Base-by-base conservation (phyloP, 2,888 invertebrate genomes). In the Dasysyrphus albostriatus region DNA sequence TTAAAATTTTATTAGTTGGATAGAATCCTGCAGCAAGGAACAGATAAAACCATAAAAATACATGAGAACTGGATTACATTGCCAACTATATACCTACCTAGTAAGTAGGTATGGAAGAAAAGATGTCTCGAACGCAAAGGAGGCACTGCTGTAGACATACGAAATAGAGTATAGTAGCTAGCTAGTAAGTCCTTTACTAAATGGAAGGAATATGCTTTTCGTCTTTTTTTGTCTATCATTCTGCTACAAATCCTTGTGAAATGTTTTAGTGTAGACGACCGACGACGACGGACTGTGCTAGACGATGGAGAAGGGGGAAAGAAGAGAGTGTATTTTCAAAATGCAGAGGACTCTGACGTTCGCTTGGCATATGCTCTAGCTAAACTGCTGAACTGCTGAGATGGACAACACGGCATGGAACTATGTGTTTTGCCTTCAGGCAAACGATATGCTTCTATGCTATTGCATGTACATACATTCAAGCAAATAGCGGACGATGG, bases 31-130 rank as follows among this genome's bases (percentile, higher is more conserved):
- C 87, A 82, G 83, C 75, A 79, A 79, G 78, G 83, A 87, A 83
- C 87, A 83, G 87, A 83, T 87, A 83, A 87, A 87, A 87, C 87
- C 87, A 83, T 87, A 83, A 83, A 87, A 87, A 87, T 83, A 87
- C 87, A 83, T 83, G 78, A 72, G 72, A 83, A 87, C 83, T 75
- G 83, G 87, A 83, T 87, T 83, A 87, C 87, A 83, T 72, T 78
- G 78, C 63, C 70, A 47, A 16, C 47, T 47, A 47, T 44, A 42
- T 42, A 44, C 3, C 0, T 4, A 81, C 37, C 39, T 1, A 3
- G 3, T 49, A 44, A 14, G 49, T 14, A 44, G 69, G 19, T 49
- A n/a, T n/a, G n/a, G n/a, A n/a, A n/a, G n/a, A n/a, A n/a, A 49
- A 44, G 69, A 34, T 39, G 69, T 39, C 29, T 54, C 39, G 58